Evolutionary conservation across 2,113 vertebrate genomes (phyloP).

Genomic region (Halichoerus grypus): DNA sequence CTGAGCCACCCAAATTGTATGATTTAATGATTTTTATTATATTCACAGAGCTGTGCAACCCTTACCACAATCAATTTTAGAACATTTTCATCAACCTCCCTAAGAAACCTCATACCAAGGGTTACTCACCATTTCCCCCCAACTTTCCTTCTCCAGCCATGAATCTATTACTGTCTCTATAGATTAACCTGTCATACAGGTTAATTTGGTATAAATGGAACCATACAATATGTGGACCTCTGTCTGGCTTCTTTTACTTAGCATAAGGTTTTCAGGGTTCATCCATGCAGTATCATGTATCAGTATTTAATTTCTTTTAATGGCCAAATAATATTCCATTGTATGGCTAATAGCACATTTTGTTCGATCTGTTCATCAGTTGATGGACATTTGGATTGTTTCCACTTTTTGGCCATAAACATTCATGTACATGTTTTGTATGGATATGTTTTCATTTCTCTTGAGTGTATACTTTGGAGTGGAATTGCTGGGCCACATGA

Average conservation of each 20-base stretch:
- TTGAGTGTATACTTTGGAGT: not conserved
- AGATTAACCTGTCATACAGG: not conserved
- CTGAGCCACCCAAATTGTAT: not conserved
- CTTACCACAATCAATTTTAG: not conserved
- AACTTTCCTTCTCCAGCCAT: not conserved
- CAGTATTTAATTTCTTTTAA: not conserved
- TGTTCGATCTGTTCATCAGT: not conserved
- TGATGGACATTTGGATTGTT: not conserved
- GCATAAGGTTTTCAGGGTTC: not conserved
- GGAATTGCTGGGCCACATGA: not conserved
- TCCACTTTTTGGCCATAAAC: not conserved
- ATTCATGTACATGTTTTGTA: not conserved
- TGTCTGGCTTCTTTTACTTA: not conserved
- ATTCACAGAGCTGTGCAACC: not conserved
- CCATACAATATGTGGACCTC: not conserved
- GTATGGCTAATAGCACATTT: not conserved
- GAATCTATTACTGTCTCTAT: not conserved
- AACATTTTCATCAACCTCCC: not conserved
- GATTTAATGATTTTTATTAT: not conserved
- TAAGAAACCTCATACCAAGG: not conserved
- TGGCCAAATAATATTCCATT: not conserved
- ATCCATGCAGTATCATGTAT: not conserved
- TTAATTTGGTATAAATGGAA: not conserved
- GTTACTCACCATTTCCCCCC: not conserved
- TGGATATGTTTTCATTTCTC: slow-evolving; percentile 6